These are phyloP conservation scores for Ahaetulla prasina DNA, from an alignment of 2,113 vertebrate species.

Conservation along the genomic window DNA sequence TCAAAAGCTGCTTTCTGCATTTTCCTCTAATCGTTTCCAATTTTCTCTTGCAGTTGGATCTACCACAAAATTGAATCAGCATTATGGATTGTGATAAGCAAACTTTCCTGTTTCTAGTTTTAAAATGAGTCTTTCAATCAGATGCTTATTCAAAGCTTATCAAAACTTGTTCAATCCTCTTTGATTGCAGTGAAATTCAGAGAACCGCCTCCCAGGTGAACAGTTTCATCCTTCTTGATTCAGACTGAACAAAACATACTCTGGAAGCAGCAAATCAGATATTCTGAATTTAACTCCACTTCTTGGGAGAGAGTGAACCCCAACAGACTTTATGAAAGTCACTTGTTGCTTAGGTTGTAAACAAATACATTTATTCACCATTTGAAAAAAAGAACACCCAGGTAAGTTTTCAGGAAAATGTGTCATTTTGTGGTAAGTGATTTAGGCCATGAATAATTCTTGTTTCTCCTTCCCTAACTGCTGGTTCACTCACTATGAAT, in stretches of 20 bases:
- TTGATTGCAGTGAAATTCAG: conserved; percentile 37
- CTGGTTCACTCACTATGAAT: background rate
- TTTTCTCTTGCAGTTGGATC: conserved; percentile 25
- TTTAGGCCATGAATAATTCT: conserved; percentile 2
- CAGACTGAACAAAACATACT: background rate
- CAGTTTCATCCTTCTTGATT: conserved; percentile 9
- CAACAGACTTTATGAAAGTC: accelerated
- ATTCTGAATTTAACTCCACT: background rate
- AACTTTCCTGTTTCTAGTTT: background rate
- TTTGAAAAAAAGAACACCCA: background rate
- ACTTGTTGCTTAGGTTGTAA: accelerated
- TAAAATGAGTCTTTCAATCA: conserved; percentile 37
- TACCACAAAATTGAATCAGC: conserved; percentile 21
- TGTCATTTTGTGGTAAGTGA: conserved; percentile 6
- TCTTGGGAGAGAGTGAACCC: background rate
- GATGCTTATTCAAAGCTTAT: conserved; percentile 32
- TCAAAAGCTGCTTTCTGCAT: conserved; percentile 16
- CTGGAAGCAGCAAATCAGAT: conserved; percentile 47
- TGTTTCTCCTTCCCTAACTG: background rate
- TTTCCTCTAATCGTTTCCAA: background rate
- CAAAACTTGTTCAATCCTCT: conserved; percentile 27
- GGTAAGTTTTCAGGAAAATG: background rate
- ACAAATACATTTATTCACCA: conserved; percentile 9
- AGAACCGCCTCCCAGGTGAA: conserved; percentile 7
- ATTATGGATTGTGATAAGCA: background rate